These are phyloP conservation scores for Tetrax tetrax DNA, from an alignment of 2,113 vertebrate genomes.

Conservation along the genomic window DNA sequence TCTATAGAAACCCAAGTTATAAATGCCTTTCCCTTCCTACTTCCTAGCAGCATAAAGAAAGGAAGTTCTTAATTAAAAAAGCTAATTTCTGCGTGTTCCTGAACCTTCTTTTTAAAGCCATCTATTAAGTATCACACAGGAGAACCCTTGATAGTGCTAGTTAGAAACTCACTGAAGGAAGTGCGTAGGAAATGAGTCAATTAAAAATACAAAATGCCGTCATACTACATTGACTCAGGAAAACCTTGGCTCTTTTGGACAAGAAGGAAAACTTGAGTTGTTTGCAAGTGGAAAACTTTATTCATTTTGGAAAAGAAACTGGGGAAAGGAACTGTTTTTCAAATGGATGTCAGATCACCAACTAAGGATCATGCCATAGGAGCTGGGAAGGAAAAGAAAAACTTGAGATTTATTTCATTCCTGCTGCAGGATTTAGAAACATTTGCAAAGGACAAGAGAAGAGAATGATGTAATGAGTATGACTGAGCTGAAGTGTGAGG, in stretches of 20 bases:
- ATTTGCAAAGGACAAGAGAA: not conserved
- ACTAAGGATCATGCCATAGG: not conserved
- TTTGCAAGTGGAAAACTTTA: not conserved
- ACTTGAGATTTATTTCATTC: not conserved
- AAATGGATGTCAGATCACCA: not conserved
- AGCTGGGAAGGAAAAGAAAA: not conserved
- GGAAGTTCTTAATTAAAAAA: slow-evolving; percentile 34
- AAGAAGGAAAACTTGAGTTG: not conserved
- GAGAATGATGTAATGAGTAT: not conserved
- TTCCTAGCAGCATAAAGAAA: slow-evolving; percentile 54
- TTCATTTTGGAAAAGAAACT: not conserved
- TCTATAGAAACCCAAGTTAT: not conserved
- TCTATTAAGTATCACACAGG: not conserved
- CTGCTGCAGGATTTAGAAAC: not conserved
- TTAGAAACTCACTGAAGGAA: slow-evolving; percentile 23
- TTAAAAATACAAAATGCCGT: slow-evolving; percentile 12
- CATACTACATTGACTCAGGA: not conserved
- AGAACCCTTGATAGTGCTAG: not conserved
- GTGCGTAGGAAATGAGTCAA: slow-evolving; percentile 24
- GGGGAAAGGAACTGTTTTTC: not conserved
- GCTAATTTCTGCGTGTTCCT: slow-evolving; percentile 17
- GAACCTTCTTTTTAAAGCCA: not conserved
- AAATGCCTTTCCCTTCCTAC: slow-evolving; percentile 28
- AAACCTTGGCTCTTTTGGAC: not conserved
- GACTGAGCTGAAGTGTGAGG: not conserved